These are phyloP conservation scores for Pollenia amentaria DNA, from an alignment of 2,888 invertebrate genomes.

Conservation along the genomic window DNA sequence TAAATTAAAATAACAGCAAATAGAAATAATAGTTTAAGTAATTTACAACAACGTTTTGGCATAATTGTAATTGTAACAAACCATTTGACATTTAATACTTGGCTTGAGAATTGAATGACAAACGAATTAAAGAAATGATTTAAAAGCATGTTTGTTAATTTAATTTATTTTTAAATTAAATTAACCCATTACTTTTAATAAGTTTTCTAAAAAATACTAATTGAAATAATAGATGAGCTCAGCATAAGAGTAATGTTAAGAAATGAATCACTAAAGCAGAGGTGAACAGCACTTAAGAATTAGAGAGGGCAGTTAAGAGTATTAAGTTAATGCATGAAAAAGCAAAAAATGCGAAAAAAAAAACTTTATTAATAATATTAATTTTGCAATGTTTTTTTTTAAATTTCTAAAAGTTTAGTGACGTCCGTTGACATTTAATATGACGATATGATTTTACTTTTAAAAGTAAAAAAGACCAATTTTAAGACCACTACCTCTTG, in stretches of 20 bases:
- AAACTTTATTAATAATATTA: too few relatives aligned
- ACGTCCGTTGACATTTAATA: too few relatives aligned
- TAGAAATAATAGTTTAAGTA: constrained; percentile 5
- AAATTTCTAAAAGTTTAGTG: too few relatives aligned
- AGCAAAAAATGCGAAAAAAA: too few relatives aligned
- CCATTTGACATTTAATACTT: constrained; percentile 54
- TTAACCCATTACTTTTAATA: background rate
- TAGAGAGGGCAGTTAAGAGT: too few relatives aligned
- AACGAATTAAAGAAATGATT: background rate
- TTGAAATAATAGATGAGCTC: constrained; percentile 61
- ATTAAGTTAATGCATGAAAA: too few relatives aligned
- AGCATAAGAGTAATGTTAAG: constrained; percentile 14
- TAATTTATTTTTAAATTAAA: background rate
- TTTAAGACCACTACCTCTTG: too few relatives aligned
- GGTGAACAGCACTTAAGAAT: too few relatives aligned
- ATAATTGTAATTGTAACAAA: constrained; percentile 35
- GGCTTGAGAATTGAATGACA: constrained; percentile 4
- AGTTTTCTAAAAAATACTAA: constrained; percentile 41
- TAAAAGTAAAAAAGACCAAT: too few relatives aligned
- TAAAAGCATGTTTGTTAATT: too few relatives aligned
- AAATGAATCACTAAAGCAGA: constrained; percentile 29
- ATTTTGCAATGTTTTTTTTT: too few relatives aligned
- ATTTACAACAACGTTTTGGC: constrained; percentile 22
- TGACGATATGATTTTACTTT: too few relatives aligned
- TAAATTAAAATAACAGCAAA: constrained; percentile 11